Conservation (phyloP, 1,140 invertebrate species). For the Diorhabda carinulata region DNA sequence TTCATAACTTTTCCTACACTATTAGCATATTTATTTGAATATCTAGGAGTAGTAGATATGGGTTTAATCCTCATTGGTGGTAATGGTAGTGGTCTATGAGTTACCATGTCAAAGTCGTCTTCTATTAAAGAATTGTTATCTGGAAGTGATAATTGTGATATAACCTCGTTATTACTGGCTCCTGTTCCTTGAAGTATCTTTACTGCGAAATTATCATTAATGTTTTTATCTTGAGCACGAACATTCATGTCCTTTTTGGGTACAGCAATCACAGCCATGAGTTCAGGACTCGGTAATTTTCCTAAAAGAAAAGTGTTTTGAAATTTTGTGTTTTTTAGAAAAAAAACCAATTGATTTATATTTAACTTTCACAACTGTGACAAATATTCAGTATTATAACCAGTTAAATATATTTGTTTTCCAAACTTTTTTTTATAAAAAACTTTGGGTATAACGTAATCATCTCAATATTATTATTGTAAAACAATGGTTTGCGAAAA, state of each 20-base stretch:
- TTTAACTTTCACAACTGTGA: no score
- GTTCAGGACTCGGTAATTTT: slow-evolving; percentile 15
- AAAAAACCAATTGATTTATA: no score
- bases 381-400: no score
- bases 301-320: neutral
- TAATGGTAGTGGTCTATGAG: neutral
- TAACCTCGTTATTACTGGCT: slow-evolving; percentile 25
- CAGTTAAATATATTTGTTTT: no score
- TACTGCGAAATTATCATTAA: slow-evolving; percentile 38
- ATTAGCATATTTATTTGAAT: slow-evolving; percentile 38
- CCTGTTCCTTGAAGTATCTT: slow-evolving; percentile 31
- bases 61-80: slow-evolving; percentile 31
- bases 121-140: neutral
- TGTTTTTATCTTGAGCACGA: slow-evolving; percentile 37
- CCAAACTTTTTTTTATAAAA: no score
- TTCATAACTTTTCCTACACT: slow-evolving; percentile 76
- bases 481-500: no score
- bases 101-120: neutral
- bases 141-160: slow-evolving; percentile 11
- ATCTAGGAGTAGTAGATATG: slow-evolving; percentile 32
- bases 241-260: slow-evolving; percentile 29
- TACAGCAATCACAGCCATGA: slow-evolving; percentile 35
- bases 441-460: no score
- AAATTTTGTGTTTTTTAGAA: no score
- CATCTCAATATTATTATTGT: no score